Conservation (phyloP, 2,797 vertebrate genomes). For the Chelidonichthys spinosus region DNA sequence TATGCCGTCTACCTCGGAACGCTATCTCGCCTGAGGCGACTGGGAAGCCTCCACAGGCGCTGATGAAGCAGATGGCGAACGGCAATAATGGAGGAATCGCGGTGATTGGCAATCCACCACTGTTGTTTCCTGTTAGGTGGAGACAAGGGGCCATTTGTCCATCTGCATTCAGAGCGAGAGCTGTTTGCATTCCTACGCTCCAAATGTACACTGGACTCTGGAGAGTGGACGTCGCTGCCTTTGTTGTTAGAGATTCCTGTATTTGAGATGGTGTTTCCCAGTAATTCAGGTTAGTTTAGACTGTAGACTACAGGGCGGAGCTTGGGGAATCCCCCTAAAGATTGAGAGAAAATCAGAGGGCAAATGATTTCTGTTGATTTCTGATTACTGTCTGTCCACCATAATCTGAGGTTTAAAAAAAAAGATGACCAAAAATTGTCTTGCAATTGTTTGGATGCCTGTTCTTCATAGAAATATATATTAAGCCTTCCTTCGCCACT, state of each 20-base stretch:
- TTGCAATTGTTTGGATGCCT: not conserved
- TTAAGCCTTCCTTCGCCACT: constrained; percentile 7
- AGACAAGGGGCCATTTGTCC: not conserved
- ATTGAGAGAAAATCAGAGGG: not conserved
- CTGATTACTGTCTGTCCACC: too few relatives aligned
- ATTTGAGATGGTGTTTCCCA: not conserved
- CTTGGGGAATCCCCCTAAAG: not conserved
- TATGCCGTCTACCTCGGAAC: constrained; percentile 11
- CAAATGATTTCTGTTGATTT: not conserved
- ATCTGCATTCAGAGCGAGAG: not conserved
- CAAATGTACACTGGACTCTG: not conserved
- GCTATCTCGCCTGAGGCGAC: constrained; percentile 1
- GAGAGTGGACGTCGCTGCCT: not conserved
- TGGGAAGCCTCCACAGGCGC: not conserved
- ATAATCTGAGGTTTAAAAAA: constrained; percentile 2
- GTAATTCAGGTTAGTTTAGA: constrained; percentile 4
- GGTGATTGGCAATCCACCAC: constrained; percentile 14
- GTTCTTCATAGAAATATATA: not conserved
- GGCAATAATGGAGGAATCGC: constrained; percentile 11
- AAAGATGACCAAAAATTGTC: not conserved
- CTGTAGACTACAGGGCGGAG: not conserved
- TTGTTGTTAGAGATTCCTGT: not conserved
- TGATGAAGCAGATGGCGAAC: constrained; percentile 25
- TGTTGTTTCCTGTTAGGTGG: constrained; percentile 2
- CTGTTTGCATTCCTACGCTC: not conserved